Conservation (phyloP, 2,113 vertebrate species). For the Aptenodytes forsteri region DNA sequence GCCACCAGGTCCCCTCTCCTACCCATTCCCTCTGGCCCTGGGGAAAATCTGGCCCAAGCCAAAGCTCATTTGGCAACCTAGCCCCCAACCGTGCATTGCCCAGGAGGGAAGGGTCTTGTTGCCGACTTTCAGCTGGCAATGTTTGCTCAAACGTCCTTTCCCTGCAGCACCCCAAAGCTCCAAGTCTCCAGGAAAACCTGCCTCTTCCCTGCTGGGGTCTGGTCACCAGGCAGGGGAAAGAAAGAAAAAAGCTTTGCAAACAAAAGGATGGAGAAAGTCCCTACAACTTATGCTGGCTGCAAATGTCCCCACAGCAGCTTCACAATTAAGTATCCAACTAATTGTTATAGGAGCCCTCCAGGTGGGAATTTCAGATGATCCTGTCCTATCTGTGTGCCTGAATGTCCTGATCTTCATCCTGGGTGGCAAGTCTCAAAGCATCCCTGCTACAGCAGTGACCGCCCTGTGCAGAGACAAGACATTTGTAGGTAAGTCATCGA, state of each 20-base stretch:
- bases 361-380: not conserved
- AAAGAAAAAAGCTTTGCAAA: not conserved
- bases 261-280: not conserved
- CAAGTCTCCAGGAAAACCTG: not conserved
- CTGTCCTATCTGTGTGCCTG: not conserved
- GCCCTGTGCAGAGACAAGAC: not conserved
- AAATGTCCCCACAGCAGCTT: not conserved
- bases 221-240: not conserved
- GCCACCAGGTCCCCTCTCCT: not conserved
- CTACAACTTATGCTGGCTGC: not conserved
- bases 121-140: not conserved
- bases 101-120: not conserved
- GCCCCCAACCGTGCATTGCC: accelerated
- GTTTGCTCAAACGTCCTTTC: not conserved
- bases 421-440: not conserved
- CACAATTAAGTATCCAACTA: not conserved
- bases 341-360: not conserved
- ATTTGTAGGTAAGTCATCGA: not conserved
- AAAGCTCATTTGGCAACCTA: not conserved
- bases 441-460: not conserved
- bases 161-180: not conserved
- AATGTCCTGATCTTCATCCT: not conserved
- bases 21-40: not conserved
- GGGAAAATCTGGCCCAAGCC: not conserved
- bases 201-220: not conserved